A percentile compares a stretch with the other conserved stretches of the same genome.
These are phyloP conservation scores for Drosophila anomalata DNA, from an alignment of 2,888 invertebrate genomes.

Conservation along the genomic window DNA sequence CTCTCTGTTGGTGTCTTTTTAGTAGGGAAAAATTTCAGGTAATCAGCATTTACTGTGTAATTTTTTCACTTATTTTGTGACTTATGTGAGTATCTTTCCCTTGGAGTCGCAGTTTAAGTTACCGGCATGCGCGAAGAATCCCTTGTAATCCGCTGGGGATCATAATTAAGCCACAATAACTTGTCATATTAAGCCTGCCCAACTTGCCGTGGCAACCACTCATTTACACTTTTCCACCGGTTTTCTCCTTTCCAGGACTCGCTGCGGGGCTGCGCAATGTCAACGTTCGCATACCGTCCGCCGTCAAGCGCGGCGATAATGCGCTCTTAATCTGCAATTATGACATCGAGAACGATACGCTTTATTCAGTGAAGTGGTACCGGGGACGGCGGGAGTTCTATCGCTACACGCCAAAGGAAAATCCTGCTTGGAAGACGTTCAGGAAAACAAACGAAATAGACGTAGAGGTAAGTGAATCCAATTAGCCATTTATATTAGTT, in stretches of 20 bases:
- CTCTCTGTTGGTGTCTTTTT: background rate
- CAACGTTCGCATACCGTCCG: constrained; percentile 88
- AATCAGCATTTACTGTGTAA: background rate
- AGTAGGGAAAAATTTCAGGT: background rate
- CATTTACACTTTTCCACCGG: constrained; percentile 16
- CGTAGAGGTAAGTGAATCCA: constrained; percentile 88
- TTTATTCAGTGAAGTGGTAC: constrained; percentile 96
- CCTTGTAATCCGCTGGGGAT: constrained; percentile 66
- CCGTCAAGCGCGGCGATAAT: constrained; percentile 87
- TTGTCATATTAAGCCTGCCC: constrained; percentile 71
- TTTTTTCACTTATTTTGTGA: constrained; percentile 5
- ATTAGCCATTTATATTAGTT: background rate
- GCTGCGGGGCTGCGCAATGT: constrained; percentile 86
- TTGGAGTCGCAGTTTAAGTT: constrained; percentile 12
- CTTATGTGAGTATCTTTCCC: background rate
- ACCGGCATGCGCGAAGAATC: constrained; percentile 43
- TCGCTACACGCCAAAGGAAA: constrained; percentile 91
- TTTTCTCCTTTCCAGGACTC: constrained; percentile 67
- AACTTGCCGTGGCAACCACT: constrained; percentile 41
- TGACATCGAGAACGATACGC: constrained; percentile 91
- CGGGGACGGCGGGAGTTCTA: constrained; percentile 93
- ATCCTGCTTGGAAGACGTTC: constrained; percentile 89
- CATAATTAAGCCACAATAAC: constrained; percentile 78
- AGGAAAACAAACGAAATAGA: constrained; percentile 87
- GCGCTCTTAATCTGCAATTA: constrained; percentile 90